Evolutionary conservation across 2,113 vertebrate genomes (phyloP).

Genomic region (Nematolebias whitei): DNA sequence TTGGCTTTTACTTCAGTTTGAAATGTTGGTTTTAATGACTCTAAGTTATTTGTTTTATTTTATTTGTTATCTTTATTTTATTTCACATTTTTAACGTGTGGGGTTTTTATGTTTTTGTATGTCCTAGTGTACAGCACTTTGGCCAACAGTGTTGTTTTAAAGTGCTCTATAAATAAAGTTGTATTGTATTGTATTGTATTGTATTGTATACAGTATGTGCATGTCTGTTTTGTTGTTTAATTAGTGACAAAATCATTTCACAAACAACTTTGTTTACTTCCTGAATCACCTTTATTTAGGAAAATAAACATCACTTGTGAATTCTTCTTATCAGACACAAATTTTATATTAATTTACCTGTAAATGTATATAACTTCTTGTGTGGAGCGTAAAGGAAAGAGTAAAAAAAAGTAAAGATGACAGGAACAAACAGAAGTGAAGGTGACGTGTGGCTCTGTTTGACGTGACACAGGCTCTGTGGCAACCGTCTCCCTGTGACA

Average conservation of each 20-base stretch:
- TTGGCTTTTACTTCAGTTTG: no score
- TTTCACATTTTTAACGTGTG: no score
- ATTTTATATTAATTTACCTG: constrained; percentile 70
- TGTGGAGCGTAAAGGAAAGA: constrained; percentile 15
- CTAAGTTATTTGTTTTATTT: no score
- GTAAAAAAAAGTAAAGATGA: constrained; percentile 19
- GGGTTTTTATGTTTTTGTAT: no score
- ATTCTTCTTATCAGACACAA: constrained; percentile 47
- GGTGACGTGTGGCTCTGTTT: constrained; percentile 32
- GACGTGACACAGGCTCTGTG: constrained; percentile 22
- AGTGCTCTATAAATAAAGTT: no score
- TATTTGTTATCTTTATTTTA: no score
- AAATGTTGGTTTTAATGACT: no score
- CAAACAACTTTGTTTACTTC: constrained; percentile 62
- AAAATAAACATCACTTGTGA: constrained; percentile 64
- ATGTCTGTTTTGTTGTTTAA: not conserved
- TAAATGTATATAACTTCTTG: constrained; percentile 44
- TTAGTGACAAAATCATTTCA: constrained; percentile 28
- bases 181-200: no score
- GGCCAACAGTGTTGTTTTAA: no score
- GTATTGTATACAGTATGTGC: no score
- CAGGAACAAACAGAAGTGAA: constrained; percentile 32
- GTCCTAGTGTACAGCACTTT: no score
- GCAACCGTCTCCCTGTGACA: constrained; percentile 76
- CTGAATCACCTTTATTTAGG: constrained; percentile 69